Evolutionary conservation across 2,797 vertebrate species (phyloP), one percentile per base, ranked within the genome.

Genomic region (Neosilurus hyrtlii): DNA sequence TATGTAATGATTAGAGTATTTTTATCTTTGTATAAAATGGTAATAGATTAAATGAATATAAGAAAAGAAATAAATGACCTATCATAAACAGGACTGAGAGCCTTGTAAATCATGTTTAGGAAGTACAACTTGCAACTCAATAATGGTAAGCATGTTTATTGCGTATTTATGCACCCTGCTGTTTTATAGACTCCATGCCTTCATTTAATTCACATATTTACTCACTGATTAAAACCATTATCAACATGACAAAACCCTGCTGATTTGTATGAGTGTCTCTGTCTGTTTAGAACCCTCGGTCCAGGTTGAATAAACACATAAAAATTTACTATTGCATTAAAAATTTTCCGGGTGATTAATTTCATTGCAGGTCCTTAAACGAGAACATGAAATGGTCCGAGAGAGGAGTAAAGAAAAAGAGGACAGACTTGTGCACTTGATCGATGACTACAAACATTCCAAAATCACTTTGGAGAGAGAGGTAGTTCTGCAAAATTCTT

Each of bases 301-400:
- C 95, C 94, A 92, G 94, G 94, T 96, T 96, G 96, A 96, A 97
- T 96, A 97, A 98, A 95, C 96, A 95, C 95, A 97, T 97, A 95
- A 97, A 97, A 96, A 96, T 97, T 96, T 96, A 97, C 95, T 96
- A 97, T 97, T 97, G 95, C 95, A 98, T 98, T 98, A 96, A 98
- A 96, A 96, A 96, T 96, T 94, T 95, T 93, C 96, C 91, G 96
- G 97, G 95, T 96, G 96, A 97, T 99, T 98, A 97, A 99, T 98
- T 99, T 99, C 96, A 98, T 94, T 95, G 95, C 97, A 98, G 97
- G 94, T 92, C 92, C 96, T 98, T 96, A 96, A 97, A 94, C 95
- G 94, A 94, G 96, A 98, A 95, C 97, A 97, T 90, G 94, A 96
- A 94, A 94, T 95, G 92, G 96, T 96, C 94, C 95, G 90, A 93